Evolutionary conservation across 2,113 vertebrate species (phyloP).

Genomic region (Anser cygnoides): DNA sequence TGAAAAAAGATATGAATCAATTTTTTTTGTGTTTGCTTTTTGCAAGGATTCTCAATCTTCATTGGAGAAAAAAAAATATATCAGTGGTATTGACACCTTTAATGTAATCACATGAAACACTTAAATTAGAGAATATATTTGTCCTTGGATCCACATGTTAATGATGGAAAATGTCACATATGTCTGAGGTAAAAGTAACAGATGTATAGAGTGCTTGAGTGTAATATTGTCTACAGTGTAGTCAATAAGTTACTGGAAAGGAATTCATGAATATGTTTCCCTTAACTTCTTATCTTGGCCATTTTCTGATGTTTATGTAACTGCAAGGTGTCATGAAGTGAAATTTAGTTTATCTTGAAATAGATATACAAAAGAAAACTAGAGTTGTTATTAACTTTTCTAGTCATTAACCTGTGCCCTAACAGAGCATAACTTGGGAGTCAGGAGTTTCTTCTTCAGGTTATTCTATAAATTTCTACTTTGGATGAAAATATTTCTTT

Average conservation of each 20-base stretch:
- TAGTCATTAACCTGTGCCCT: too few species aligned
- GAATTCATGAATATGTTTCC: background rate
- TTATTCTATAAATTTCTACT: background rate
- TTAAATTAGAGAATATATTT: background rate
- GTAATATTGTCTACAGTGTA: background rate
- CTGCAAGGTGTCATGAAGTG: background rate
- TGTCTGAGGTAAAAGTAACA: background rate
- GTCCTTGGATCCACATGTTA: background rate
- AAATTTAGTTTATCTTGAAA: background rate
- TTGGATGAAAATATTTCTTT: background rate
- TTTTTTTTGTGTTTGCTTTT: background rate
- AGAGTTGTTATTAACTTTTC: background rate
- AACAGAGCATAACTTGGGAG: background rate
- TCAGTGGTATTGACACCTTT: background rate
- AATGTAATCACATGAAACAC: background rate
- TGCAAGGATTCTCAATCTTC: background rate
- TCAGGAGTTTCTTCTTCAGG: background rate
- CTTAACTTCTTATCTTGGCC: background rate
- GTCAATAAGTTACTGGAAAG: background rate
- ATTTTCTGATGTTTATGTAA: background rate
- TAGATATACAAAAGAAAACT: background rate
- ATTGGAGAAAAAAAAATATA: background rate
- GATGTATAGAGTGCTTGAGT: background rate
- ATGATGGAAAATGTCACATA: background rate
- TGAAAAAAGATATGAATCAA: fast-evolving